Evolutionary conservation across 2,113 vertebrate genomes (phyloP).

Genomic region (Psilopsiagon aymara): DNA sequence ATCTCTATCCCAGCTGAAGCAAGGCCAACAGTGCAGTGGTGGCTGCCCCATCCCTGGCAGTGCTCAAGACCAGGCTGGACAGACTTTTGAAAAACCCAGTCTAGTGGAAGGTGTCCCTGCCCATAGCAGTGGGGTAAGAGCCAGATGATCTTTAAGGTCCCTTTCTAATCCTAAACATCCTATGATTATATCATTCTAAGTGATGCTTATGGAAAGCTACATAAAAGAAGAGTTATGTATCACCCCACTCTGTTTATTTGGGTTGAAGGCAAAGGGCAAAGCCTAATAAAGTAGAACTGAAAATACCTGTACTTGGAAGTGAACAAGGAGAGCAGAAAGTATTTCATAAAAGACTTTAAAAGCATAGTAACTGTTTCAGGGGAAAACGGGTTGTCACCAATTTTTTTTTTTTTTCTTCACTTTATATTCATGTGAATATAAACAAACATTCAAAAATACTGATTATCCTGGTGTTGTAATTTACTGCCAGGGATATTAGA

Average conservation of each 20-base stretch:
- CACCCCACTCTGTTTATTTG: neutral
- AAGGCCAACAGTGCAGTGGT: neutral
- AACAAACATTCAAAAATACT: neutral
- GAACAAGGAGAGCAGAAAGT: neutral
- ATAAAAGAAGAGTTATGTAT: neutral
- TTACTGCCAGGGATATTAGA: neutral
- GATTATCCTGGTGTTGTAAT: neutral
- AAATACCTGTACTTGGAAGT: neutral
- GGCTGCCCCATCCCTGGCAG: neutral
- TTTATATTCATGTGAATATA: neutral
- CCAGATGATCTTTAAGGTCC: neutral
- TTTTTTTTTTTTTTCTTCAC: neutral
- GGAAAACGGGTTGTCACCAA: neutral
- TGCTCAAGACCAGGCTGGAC: neutral
- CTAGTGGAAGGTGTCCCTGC: neutral
- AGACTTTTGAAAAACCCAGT: neutral
- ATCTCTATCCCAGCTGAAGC: neutral
- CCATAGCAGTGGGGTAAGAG: neutral
- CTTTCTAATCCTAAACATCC: neutral
- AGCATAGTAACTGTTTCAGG: neutral
- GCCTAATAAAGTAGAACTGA: neutral
- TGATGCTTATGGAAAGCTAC: neutral
- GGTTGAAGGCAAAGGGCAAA: neutral
- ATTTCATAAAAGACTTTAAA: neutral
- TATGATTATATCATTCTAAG: neutral